phyloP scores from a whole-genome alignment of 2,797 vertebrate species.

The Threskiornis aethiopicus region DNA sequence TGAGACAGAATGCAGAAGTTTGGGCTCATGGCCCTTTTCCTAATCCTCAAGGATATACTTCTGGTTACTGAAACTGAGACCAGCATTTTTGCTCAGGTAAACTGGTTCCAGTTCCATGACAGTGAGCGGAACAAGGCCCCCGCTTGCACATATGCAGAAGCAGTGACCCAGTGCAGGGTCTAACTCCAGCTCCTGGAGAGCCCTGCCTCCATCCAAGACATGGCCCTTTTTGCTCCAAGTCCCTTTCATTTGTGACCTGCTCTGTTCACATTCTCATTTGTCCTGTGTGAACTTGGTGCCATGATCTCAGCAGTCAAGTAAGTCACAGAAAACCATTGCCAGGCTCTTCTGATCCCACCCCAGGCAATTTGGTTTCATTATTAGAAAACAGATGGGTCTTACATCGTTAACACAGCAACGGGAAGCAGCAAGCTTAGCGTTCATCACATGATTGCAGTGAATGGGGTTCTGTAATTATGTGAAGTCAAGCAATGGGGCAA shows the following conservation, averaged over 20 bases:
- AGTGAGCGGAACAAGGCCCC: neutral
- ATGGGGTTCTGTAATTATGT: neutral
- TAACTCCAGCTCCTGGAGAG: neutral
- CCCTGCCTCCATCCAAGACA: neutral
- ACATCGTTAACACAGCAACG: accelerated
- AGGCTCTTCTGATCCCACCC: neutral
- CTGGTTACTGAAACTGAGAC: neutral
- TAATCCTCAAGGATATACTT: neutral
- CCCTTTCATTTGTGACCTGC: neutral
- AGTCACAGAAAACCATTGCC: neutral
- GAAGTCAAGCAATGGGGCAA: neutral
- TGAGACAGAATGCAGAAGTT: neutral
- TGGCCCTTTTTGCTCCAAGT: neutral
- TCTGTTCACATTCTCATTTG: neutral
- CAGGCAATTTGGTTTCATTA: neutral
- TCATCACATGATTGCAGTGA: accelerated
- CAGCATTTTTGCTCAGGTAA: neutral
- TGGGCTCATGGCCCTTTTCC: neutral
- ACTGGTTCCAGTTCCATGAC: neutral
- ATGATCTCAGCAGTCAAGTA: neutral
- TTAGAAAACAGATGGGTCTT: neutral
- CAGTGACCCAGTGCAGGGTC: accelerated
- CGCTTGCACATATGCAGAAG: neutral
- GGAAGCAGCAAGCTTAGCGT: neutral
- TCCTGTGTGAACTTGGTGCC: neutral